Percentiles rank a stretch among this genome's conserved stretches.
Conservation (phyloP, 2,113 vertebrate species). For the Laterallus jamaicensis region DNA sequence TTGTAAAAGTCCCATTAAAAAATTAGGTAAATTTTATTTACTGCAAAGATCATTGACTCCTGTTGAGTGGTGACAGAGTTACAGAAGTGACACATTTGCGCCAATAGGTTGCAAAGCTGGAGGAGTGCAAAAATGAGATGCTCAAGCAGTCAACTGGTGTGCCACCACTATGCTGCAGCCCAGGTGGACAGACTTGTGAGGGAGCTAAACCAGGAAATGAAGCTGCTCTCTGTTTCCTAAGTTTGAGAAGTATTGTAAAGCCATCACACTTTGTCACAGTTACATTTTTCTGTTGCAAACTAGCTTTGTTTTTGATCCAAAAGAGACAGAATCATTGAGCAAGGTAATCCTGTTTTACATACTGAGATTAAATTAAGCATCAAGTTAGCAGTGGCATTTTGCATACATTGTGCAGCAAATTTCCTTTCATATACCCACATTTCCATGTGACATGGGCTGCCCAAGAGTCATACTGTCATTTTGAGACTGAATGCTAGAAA, state of each 20-base stretch:
- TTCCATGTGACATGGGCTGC: not conserved
- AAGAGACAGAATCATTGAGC: not conserved
- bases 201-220: not conserved
- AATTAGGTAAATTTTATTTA: not conserved
- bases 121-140: not conserved
- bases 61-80: not conserved
- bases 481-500: not conserved
- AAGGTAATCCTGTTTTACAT: not conserved
- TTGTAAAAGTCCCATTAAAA: not conserved
- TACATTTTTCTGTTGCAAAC: not conserved
- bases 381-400: not conserved
- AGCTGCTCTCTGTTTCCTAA: not conserved
- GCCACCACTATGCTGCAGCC: not conserved
- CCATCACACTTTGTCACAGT: not conserved
- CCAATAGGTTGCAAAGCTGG: not conserved
- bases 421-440: not conserved
- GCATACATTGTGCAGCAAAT: not conserved
- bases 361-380: not conserved
- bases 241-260: not conserved
- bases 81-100: not conserved
- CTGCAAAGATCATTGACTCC: not conserved
- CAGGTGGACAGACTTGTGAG: not conserved
- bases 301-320: not conserved
- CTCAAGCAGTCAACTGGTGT: not conserved
- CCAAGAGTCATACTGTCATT: not conserved